phyloP scores from a whole-genome alignment of 2,113 vertebrate species.

The Actenoides lindsayi region DNA sequence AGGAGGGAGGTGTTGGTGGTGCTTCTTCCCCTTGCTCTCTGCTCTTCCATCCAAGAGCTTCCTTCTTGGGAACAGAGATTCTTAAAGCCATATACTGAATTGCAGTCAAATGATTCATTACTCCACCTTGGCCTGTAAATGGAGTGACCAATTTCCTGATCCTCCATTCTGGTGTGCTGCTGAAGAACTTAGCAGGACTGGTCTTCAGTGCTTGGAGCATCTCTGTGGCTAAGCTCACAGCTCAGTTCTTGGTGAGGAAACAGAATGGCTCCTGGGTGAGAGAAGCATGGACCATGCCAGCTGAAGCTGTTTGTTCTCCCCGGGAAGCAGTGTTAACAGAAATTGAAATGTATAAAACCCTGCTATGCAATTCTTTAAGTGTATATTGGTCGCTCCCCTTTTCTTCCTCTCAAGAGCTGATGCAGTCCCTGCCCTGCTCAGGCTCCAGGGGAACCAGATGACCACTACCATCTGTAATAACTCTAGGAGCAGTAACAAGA shows the following conservation, averaged over 20 bases:
- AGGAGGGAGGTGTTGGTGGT: not conserved
- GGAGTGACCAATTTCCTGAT: fast-evolving
- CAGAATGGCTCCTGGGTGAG: not conserved
- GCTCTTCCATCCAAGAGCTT: not conserved
- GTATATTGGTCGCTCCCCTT: not conserved
- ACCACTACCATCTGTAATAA: slow-evolving; percentile 1
- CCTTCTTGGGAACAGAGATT: fast-evolving
- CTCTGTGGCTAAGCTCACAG: not conserved
- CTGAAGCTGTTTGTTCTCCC: not conserved
- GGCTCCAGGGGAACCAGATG: not conserved
- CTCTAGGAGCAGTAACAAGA: not conserved
- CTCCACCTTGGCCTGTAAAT: not conserved
- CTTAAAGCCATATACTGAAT: fast-evolving
- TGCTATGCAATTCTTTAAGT: not conserved
- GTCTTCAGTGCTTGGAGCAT: not conserved
- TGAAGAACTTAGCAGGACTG: not conserved
- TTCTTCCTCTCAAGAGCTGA: not conserved
- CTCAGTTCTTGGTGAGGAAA: not conserved
- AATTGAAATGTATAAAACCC: not conserved
- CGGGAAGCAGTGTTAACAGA: not conserved
- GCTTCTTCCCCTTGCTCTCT: not conserved
- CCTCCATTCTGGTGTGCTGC: not conserved
- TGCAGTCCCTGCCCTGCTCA: not conserved
- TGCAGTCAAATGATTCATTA: not conserved
- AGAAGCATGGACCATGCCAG: not conserved